phyloP scores from a whole-genome alignment of 2,888 invertebrate genomes.

The Lasioglossum morio region DNA sequence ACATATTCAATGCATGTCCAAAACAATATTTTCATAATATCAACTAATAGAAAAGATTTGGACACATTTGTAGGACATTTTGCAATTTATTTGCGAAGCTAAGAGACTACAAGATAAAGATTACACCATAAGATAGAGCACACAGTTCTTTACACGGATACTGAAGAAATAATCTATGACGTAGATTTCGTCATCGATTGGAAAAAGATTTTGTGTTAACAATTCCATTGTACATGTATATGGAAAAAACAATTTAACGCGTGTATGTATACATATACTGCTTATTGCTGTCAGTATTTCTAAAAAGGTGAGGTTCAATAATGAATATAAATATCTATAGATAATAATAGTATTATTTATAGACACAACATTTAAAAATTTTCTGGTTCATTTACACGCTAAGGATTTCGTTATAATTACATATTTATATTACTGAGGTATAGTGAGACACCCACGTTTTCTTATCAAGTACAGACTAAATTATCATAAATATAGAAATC shows the following conservation, averaged over 20 bases:
- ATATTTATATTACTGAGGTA: constrained; percentile 28
- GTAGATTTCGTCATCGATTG: background rate
- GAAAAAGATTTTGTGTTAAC: background rate
- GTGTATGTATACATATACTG: no score
- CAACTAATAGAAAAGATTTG: background rate
- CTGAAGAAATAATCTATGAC: background rate
- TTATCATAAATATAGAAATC: constrained; percentile 12
- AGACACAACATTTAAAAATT: constrained; percentile 25
- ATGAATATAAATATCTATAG: background rate
- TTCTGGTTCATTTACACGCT: constrained; percentile 13
- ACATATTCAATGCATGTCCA: no score
- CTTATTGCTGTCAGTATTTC: no score
- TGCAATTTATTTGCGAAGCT: background rate
- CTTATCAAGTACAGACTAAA: constrained; percentile 7
- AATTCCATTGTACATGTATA: background rate
- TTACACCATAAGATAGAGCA: background rate
- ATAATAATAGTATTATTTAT: constrained; percentile 5
- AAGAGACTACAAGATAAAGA: background rate
- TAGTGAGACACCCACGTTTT: background rate
- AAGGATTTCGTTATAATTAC: constrained; percentile 30
- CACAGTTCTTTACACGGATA: no score
- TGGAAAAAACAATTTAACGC: background rate
- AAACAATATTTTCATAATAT: no score
- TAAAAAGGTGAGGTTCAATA: background rate
- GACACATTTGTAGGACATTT: background rate